Percentiles rank a stretch among this genome's conserved stretches.
phyloP scores from a whole-genome alignment of 1,140 invertebrate genomes.

The Seison nebaliae region DNA sequence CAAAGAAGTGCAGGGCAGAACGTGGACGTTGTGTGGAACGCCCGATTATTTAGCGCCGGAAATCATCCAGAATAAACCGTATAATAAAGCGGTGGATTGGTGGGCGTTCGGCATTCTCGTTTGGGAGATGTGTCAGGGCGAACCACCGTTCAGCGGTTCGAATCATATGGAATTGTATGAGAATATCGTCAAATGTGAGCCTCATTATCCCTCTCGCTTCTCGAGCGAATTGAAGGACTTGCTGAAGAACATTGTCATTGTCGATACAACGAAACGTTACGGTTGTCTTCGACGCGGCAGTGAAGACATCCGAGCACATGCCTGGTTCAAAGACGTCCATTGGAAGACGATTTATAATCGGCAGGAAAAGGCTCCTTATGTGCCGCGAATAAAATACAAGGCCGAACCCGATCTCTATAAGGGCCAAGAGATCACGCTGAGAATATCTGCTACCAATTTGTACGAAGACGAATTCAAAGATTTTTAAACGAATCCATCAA shows the following conservation, averaged over 20 bases:
- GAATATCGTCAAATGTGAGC: conserved; percentile 14
- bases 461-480: conserved; percentile 9
- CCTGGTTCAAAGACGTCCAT: conserved; percentile 6
- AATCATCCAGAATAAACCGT: conserved; percentile 10
- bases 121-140: conserved; percentile 30
- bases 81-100: conserved; percentile 11
- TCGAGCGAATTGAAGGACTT: conserved; percentile 10
- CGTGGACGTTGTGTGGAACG: conserved; percentile 17
- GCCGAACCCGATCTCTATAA: conserved; percentile 3
- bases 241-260: conserved; percentile 4
- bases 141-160: conserved; percentile 38
- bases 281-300: conserved; percentile 8
- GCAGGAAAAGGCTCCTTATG: conserved; percentile 4
- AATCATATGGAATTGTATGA: conserved; percentile 16
- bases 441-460: conserved; percentile 5
- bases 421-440: not conserved
- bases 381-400: conserved; percentile 2
- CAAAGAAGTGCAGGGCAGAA: conserved; percentile 16
- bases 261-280: conserved; percentile 10
- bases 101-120: conserved; percentile 32
- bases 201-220: conserved; percentile 5
- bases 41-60: conserved; percentile 17
- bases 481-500: no score
- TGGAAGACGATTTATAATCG: conserved; percentile 9
- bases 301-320: conserved; percentile 10